Base-by-base conservation (phyloP, 2,888 invertebrate species). In the Cynaeus angustus region DNA sequence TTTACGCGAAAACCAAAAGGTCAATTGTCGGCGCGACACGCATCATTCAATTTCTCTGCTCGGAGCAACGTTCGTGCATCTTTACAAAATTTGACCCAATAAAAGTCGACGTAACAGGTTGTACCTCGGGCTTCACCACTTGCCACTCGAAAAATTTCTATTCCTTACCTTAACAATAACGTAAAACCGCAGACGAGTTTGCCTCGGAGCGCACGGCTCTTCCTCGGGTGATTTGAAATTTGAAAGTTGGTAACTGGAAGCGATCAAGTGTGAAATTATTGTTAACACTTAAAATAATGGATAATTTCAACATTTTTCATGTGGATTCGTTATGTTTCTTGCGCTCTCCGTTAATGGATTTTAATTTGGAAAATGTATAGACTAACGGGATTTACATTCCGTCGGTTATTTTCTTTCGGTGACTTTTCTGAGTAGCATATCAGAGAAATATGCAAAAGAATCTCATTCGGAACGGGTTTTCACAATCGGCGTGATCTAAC, bases 261-360 rank as follows among this genome's bases (percentile, higher is more conserved):
- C 79, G 77, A 78, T 79, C 76, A 78, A 78, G 77, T 79, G 80
- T 81, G 79, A 81, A 80, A 80, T 81, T 79, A 77, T 79, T 77
- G 77, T 76, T 79, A 80, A 78, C 74, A 75, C 71, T 62, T 46
- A 26, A 50, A 62, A 62, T 62, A 62, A 62, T 62, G 21, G 62
- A 38, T 62, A 62, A 62, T 46, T 61, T 45, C 28, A 13, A 8
- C 30, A 50, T 50, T 61, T 61, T 61, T 61, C 41, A 21, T 41
- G 21, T 64, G 41, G 50, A 43, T 53, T 43, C 53, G 52, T 41
- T 28, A 30, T 16, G 48, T 37, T 61, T 50, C 38, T 56, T 30
- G 43, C 30, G 10, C 10, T 62, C 12, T 6, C 28, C 26, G 26
- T 62, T 62, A 62, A 62, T 62, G 14, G 38, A 30, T 30, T 52